Evolutionary conservation across 2,888 invertebrate genomes (phyloP), one percentile per base, ranked within the genome.

Genomic region (Molorchus minor): DNA sequence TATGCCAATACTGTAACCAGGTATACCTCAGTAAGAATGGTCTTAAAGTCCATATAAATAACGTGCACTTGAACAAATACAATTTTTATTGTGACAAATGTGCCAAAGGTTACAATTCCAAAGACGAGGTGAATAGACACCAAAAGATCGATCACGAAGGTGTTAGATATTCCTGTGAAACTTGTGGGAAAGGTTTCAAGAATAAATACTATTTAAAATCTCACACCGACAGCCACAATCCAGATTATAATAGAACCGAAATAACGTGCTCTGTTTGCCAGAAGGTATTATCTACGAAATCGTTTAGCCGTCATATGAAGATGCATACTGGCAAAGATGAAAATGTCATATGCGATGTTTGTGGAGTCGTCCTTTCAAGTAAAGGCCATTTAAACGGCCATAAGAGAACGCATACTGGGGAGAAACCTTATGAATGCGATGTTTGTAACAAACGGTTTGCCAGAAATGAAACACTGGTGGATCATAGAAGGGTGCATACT

Each of bases 371-470:
- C 12, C 45, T 72, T 13, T 58, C 69, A 1, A 64, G 66, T 5
- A 63, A 61, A 25, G 55, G 60, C 4, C 65, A 65, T 29, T 60
- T 75, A 36, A 68, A 59, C 8, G 59, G 65, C 44, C 75, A 75
- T 49, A 64, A 64, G 58, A 61, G 68, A 29, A 68, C 62, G 29
- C 72, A 71, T 38, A 76, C 74, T 3, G 75, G 75, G 2, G 75
- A 77, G 25, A 74, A 74, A 56, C 77, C 76, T 0, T 76, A 71
- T 53, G 49, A 58, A 38, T 67, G 67, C 30, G 46, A 58, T 4
- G 29, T 57, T 10, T 69, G 69, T 40, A 56, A 29, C 1, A 65
- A 65, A 30, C 47, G 33, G 2, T 70, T 69, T 41, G 21, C 46
- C 5, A 67, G 64, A 17, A 68, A 58, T 81, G 71, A 77, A 79